Base-by-base conservation (phyloP, 2,888 invertebrate genomes). In the Himalopsyche kuldschensis region DNA sequence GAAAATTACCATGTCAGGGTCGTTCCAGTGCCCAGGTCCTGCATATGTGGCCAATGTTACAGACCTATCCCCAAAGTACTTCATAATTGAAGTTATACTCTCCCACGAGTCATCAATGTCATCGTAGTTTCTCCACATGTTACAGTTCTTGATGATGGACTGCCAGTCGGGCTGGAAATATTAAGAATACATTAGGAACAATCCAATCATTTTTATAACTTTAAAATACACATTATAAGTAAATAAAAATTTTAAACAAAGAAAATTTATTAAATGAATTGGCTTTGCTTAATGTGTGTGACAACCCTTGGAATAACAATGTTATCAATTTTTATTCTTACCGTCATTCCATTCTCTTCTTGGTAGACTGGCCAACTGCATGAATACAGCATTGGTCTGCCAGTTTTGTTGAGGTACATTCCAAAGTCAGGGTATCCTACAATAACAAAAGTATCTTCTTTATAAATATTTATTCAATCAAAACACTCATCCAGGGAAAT, bases 361-460 rank as follows among this genome's bases (percentile, higher is more conserved):
- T 93, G 93, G 89, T 96, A 97, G 3, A 94, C 95, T 4, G 96
- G 96, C 95, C 96, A 96, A 88, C 95, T 95, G 89, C 96, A 96
- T 0, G 95, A 95, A 88, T 94, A 97, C 1, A 96, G 92, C 89
- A 97, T 96, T 3, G 94, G 94, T 77, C 96, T 91, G 27, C 95
- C 95, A n/a, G 96, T 96, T 86, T 90, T 89, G 89, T 96, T 96
- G 32, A 97, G 89, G 79, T 92, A 92, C 78, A 90, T 89, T 77
- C 94, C 94, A 92, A 96, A 95, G 87, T 93, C 91, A 3, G 94
- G 94, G 89, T 96, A 96, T 0, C 95, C 96, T 91, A 4, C 32
- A 69, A 69, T 75, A 15, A n/a, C 5, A 4, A 20, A 69, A 69
- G 15, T 10, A 15, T 63, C 17, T 15, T 24, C 10, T n/a, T n/a